Evolutionary conservation across 2,888 invertebrate species (phyloP), one percentile per base, ranked within the genome.

Genomic region (Rhagium mordax): DNA sequence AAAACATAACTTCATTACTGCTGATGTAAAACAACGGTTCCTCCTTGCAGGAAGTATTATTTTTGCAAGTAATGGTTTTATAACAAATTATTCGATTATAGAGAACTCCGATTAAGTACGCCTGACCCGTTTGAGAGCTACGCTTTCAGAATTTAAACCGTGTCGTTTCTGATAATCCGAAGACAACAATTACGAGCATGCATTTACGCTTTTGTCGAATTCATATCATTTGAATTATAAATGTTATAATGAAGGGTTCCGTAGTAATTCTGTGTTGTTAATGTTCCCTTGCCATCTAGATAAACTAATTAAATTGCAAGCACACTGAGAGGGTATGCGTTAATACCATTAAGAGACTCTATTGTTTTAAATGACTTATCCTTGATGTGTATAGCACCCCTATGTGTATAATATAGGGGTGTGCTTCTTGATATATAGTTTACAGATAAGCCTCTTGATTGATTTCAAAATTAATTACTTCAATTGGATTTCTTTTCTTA

Each of bases 381-480:
- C 55, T 20, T 24, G 57, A 57, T 24, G 41, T 41, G 24, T 64
- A 51, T 51, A 51, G 51, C 49, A 15, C 67, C 67, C 57, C 27
- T 67, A 66, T 33, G 20, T 29, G 33, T 27, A 29, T 59, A 47
- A 49, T 65, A 71, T 69, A 65, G 51, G 67, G 57, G 51, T 51
- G 57, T 29, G 60, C 62, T 15, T 47, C 61, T 74, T 66, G 71
- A 71, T 74, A 57, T 65, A 74, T 66, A 71, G 59, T 62, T 41
- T 33, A 8, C 13, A 71, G 74, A 68, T 74, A 74, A 74, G 68
- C 71, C 68, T 49, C 51, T 29, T 74, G 74, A 74, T 74, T 74
- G 74, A 74, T 71, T 68, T 59, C 67, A 48, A 68, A 71, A 74
- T 71, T 74, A 74, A 74, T 74, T 74, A 67, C 59, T 60, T 62